Evolutionary conservation across 2,888 invertebrate genomes (phyloP), one percentile per base, ranked within the genome.

Genomic region (Microplitis deprimator): DNA sequence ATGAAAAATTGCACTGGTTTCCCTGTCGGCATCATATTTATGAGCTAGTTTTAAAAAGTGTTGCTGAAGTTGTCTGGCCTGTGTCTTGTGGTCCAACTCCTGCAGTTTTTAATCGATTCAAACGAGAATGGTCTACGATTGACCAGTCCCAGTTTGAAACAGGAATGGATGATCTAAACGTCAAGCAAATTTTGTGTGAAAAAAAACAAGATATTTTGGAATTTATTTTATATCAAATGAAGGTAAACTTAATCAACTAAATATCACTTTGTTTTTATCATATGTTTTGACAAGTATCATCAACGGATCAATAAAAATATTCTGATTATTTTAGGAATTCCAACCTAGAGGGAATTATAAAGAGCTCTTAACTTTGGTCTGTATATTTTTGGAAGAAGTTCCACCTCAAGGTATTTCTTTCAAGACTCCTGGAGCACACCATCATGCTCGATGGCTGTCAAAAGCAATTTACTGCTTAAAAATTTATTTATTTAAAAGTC

Each of bases 391-490:
- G 74, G 71, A 80, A 29, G 13, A 61, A 59, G 39, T 65, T 73
- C 74, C 60, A 75, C 76, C 75, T 40, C n/a, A 69, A 40, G 39
- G 73, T 41, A 17, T 79, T 13, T 68, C 16, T 40, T 79, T 80
- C 74, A 29, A 65, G n/a, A 50, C 60, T 41, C 83, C 82, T 60
- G 85, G 84, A 38, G 83, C 84, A 38, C 74, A 79, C 59, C 82
- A 82, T 73, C 85, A 85, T 76, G 85, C 84, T 68, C 77, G 84
- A 13, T 86, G 84, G 83, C 85, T 86, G 83, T 41, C 82, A n/a
- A 84, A 83, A 79, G 82, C 81, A 1, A 83, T 84, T 40, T 85
- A 84, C 76, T 79, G 71, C 8, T 77, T 83, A 17, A 86, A 85
- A 80, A 84, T 85, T 7, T 84, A 75, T 76, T 62, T 84, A 50